Percentiles rank a stretch among this genome's conserved stretches.
These are phyloP conservation scores for Lampropteryx suffumata DNA, from an alignment of 2,888 invertebrate species.

Conservation along the genomic window DNA sequence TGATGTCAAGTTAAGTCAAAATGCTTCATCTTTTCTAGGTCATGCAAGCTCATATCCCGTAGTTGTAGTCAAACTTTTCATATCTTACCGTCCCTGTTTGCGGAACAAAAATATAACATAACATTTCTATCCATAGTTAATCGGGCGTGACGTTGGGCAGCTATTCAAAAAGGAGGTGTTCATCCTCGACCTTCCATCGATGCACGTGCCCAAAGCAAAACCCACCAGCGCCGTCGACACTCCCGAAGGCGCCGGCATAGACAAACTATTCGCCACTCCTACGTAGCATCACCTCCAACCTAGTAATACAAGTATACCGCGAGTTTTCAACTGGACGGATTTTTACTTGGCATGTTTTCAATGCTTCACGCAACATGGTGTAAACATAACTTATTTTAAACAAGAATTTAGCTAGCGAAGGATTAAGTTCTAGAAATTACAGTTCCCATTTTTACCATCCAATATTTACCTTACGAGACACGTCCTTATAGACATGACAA, in stretches of 20 bases:
- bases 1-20: no score
- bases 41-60: no score
- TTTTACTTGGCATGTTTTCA: conserved; percentile 8
- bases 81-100: no score
- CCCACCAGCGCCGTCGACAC: conserved; percentile 61
- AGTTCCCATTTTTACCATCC: no score
- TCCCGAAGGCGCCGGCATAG: conserved; percentile 60
- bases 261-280: conserved; percentile 62
- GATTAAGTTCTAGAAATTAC: background rate
- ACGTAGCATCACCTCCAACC: conserved; percentile 47
- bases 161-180: conserved; percentile 93
- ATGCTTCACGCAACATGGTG: background rate
- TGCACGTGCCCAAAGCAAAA: conserved; percentile 68
- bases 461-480: no score
- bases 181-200: conserved; percentile 91
- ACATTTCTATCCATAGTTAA: conserved; percentile 78
- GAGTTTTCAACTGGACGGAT: conserved; percentile 17
- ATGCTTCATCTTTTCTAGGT: no score
- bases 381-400: conserved; percentile 1
- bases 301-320: background rate
- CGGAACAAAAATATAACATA: no score
- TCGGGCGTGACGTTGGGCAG: conserved; percentile 93
- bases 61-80: no score
- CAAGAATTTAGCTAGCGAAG: conserved; percentile 14
- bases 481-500: no score